These are phyloP conservation scores for Nebria salina DNA, from an alignment of 2,888 invertebrate species.

Conservation along the genomic window DNA sequence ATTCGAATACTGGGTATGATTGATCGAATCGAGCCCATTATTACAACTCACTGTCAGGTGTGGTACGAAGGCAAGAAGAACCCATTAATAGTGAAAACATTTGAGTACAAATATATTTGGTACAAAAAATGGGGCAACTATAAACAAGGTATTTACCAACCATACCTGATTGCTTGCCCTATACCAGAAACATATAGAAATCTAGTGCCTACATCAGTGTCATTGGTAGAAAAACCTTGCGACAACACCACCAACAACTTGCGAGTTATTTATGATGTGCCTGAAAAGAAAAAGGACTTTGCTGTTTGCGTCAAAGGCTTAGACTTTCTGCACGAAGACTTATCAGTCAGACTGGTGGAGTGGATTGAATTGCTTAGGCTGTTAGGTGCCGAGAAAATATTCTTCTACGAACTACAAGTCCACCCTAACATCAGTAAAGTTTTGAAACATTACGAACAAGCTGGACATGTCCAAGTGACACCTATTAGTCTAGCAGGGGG, in stretches of 20 bases:
- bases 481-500: conserved; percentile 88
- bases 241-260: conserved; percentile 87
- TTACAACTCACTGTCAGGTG: conserved; percentile 85
- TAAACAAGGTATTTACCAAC: conserved; percentile 89
- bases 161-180: conserved; percentile 89
- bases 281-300: conserved; percentile 78
- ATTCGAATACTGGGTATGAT: conserved; percentile 87
- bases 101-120: conserved; percentile 95
- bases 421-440: conserved; percentile 92
- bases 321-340: conserved; percentile 91
- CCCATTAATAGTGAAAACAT: conserved; percentile 81
- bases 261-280: conserved; percentile 82
- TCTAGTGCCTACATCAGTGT: conserved; percentile 83
- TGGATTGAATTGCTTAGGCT: conserved; percentile 91
- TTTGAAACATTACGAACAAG: conserved; percentile 67
- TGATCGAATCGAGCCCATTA: conserved; percentile 85
- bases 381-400: conserved; percentile 91
- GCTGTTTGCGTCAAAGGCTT: conserved; percentile 95
- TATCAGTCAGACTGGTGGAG: conserved; percentile 89
- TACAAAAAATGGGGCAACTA: conserved; percentile 95
- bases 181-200: conserved; percentile 78
- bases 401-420: conserved; percentile 90
- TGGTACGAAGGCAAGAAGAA: conserved; percentile 89
- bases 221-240: conserved; percentile 85
- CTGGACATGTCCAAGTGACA: conserved; percentile 74